Percentiles rank a stretch among this genome's conserved stretches.
Evolutionary conservation across 1,140 invertebrate species (phyloP).

Genomic region (Lepidurus arcticus): DNA sequence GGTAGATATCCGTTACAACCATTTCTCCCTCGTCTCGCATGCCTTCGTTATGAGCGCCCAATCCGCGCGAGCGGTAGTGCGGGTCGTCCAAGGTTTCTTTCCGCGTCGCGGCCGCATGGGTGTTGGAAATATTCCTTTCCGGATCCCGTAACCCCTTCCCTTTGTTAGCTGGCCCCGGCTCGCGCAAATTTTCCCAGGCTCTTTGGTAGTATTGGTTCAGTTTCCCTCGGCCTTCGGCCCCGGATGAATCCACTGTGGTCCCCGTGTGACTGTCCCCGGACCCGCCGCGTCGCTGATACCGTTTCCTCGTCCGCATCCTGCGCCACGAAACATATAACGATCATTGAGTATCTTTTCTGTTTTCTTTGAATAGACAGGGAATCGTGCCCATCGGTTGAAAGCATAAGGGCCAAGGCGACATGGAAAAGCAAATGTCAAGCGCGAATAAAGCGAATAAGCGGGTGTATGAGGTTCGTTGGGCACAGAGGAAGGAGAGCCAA

Average conservation of each 20-base stretch:
- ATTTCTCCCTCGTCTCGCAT: slow-evolving; percentile 73
- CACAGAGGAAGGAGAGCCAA: background rate
- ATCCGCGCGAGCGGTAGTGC: slow-evolving; percentile 41
- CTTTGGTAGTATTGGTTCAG: slow-evolving; percentile 79
- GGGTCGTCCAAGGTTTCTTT: slow-evolving; percentile 67
- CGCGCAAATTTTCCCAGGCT: slow-evolving; percentile 86
- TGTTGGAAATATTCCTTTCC: slow-evolving; percentile 41
- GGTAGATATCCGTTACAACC: slow-evolving; percentile 62
- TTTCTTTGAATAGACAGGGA: no score
- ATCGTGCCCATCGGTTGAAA: no score
- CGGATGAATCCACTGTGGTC: slow-evolving; percentile 74
- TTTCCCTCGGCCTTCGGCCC: slow-evolving; percentile 62
- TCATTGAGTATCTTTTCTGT: no score
- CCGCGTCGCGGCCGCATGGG: slow-evolving; percentile 54
- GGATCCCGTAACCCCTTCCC: slow-evolving; percentile 43
- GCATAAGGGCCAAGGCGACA: background rate
- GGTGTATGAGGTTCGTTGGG: background rate
- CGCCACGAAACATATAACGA: slow-evolving; percentile 35
- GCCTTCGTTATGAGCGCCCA: slow-evolving; percentile 48
- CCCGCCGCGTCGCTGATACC: slow-evolving; percentile 69
- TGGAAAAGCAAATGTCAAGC: background rate
- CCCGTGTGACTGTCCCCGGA: slow-evolving; percentile 83
- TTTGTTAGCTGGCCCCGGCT: slow-evolving; percentile 58
- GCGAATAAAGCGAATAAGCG: background rate
- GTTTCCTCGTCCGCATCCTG: slow-evolving; percentile 71